Evolutionary conservation across 2,113 vertebrate species (phyloP).

Genomic region (Azemiops feae): DNA sequence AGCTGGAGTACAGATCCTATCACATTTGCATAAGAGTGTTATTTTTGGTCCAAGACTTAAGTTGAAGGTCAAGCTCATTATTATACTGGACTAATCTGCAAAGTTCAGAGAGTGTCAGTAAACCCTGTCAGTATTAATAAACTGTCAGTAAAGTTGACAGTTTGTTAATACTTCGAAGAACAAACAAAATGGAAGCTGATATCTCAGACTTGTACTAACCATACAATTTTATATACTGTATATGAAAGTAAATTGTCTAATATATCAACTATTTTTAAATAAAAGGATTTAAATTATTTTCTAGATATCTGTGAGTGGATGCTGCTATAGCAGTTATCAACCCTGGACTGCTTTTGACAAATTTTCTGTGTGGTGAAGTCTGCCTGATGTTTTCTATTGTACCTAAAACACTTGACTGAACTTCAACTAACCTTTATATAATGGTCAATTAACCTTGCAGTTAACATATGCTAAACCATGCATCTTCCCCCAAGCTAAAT

Average conservation of each 20-base stretch:
- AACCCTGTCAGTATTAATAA: neutral
- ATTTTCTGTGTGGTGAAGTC: neutral
- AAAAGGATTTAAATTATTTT: neutral
- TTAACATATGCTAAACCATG: conserved; percentile 21
- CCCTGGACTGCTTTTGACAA: neutral
- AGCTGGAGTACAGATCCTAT: neutral
- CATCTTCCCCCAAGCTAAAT: neutral
- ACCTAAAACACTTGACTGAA: neutral
- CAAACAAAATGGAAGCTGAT: neutral
- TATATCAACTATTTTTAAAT: neutral
- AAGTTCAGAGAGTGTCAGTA: neutral
- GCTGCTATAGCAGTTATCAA: neutral
- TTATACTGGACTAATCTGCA: neutral
- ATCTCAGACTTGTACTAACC: neutral
- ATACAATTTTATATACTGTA: neutral
- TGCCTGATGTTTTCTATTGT: neutral
- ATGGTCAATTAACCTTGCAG: conserved; percentile 11
- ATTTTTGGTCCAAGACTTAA: conserved; percentile 9
- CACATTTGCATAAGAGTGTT: conserved; percentile 11
- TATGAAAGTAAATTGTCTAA: neutral
- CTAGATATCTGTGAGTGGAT: neutral
- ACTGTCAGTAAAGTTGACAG: neutral
- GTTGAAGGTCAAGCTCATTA: neutral
- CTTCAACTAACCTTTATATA: conserved; percentile 1
- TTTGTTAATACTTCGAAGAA: neutral